phyloP scores from a whole-genome alignment of 2,113 vertebrate genomes.

The Ptilonorhynchus violaceus region DNA sequence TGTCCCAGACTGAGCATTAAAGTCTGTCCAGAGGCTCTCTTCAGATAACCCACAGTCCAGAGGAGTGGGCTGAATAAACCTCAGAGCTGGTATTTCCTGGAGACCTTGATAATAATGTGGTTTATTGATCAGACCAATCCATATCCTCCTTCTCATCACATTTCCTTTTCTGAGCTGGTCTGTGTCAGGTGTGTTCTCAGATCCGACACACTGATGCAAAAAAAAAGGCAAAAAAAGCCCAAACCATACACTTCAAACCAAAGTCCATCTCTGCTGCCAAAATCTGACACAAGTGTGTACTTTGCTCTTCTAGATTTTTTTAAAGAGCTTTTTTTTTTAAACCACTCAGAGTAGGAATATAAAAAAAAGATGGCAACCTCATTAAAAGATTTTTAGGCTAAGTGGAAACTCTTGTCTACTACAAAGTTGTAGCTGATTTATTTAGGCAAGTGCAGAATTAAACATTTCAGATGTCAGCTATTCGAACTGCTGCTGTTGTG shows the following conservation, averaged over 20 bases:
- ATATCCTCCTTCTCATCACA: not conserved
- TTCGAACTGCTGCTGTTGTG: not conserved
- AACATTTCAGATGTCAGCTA: not conserved
- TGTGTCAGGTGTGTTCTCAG: not conserved
- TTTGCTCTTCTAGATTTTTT: not conserved
- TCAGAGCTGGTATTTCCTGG: not conserved
- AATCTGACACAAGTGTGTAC: not conserved
- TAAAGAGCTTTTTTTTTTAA: not conserved
- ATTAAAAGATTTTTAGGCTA: not conserved
- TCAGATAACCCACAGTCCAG: not conserved
- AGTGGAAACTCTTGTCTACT: not conserved
- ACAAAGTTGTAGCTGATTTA: not conserved
- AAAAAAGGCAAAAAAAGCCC: accelerated
- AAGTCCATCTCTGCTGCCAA: not conserved
- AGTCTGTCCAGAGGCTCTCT: not conserved
- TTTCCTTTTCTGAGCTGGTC: not conserved
- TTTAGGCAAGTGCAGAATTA: not conserved
- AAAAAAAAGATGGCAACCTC: not conserved
- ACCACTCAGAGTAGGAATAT: not conserved
- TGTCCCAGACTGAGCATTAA: not conserved
- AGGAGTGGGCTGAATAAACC: not conserved
- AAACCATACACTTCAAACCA: not conserved
- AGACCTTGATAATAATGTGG: not conserved
- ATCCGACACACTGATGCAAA: not conserved
- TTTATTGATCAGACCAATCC: not conserved